Base-by-base conservation (phyloP, 2,888 invertebrate species). In the Dicyrtoma fusca region DNA sequence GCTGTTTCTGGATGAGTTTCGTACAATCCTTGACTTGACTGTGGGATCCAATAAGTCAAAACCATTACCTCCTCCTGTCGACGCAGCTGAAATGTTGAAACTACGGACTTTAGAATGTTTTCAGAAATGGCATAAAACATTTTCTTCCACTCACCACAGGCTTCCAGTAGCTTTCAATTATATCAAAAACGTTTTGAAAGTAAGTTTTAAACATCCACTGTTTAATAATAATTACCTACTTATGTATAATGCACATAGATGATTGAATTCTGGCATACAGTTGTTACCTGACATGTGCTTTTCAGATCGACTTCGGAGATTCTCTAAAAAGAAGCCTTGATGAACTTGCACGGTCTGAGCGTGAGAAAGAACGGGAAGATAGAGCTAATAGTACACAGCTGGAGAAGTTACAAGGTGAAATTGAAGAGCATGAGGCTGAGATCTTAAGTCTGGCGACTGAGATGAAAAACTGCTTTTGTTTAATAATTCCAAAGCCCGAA, bases 51-150 rank as follows among this genome's bases (percentile, higher is more conserved):
- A 86, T 74, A 81, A 82, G 21, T 81, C 83, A 1, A 81, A 82
- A 21, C 84, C 17, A 17, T 82, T 87, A n/a, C 87, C 87, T 1
- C 84, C 84, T 47, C 88, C 88, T 2, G 81, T 82, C 71, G 73
- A 81, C 69, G 84, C 82, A 14, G 86, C 87, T 1, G 81, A 83
- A 57, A 82, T 81, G 26, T 81, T 88, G 69, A 85, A 85, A 80
- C 78, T 81, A 13, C 81, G 82, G 55, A 82, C 85, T n/a, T 81
- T 86, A 14, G 82, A 83, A 78, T 82, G 83, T 11, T 82, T 88
- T 26, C 84, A 86, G 64, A 81, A 83, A 49, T 88, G 88, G 88
- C 81, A 85, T 72, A 13, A 14, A 5, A 49, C 47, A 26, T 47
- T 69, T 47, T 45, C 47, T 10, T 19, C 11, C 25, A 55, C 51